These are phyloP conservation scores for Pseudonaja textilis DNA, from an alignment of 2,113 vertebrate species.

Conservation along the genomic window DNA sequence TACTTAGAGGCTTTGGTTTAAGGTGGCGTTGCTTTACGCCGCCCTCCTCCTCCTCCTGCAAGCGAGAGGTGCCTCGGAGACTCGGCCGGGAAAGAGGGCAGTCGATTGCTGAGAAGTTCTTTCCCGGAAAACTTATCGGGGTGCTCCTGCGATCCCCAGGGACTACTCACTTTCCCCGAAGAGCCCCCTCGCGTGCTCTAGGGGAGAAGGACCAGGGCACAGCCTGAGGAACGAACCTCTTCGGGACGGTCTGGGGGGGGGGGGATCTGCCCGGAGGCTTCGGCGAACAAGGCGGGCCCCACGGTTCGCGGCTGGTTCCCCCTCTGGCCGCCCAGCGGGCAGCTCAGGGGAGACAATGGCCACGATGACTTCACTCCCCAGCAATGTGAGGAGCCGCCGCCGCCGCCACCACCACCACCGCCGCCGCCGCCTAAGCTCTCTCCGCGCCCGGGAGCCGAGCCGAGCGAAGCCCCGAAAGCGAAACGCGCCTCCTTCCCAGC, in stretches of 20 bases:
- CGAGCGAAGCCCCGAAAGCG: background rate
- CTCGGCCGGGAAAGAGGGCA: no score
- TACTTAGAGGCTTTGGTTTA: background rate
- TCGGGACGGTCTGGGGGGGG: background rate
- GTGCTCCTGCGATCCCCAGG: background rate
- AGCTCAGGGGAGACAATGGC: constrained; percentile 49
- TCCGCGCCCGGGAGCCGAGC: background rate
- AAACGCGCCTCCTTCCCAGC: background rate
- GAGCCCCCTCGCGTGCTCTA: background rate
- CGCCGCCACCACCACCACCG: background rate
- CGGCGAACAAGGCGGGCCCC: background rate
- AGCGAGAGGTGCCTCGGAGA: background rate
- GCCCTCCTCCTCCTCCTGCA: background rate
- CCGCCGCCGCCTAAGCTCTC: background rate
- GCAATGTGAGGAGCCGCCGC: constrained; percentile 31
- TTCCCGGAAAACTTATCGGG: background rate
- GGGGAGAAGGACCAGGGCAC: background rate
- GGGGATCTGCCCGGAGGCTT: background rate
- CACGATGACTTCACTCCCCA: constrained; percentile 55
- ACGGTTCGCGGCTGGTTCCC: background rate
- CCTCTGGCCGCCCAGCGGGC: constrained; percentile 22
- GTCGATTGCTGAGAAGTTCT: background rate
- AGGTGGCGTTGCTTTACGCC: background rate
- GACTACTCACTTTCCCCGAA: background rate
- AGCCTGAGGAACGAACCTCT: background rate